These are phyloP conservation scores for Dyspetes luteomarginatus DNA, from an alignment of 2,888 invertebrate genomes.

Conservation along the genomic window DNA sequence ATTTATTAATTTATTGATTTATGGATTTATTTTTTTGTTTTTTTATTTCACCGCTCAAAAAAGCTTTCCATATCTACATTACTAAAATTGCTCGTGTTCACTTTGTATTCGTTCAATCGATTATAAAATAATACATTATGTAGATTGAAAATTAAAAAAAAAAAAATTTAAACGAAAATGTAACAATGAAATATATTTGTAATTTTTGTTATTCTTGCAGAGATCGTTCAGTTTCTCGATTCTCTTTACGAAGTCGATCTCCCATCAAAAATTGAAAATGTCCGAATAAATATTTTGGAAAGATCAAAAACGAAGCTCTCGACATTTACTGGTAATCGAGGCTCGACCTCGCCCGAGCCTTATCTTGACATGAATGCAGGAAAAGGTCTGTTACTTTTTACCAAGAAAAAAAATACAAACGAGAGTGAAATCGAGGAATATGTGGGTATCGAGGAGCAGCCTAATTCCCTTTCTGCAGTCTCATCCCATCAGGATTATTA, in stretches of 20 bases:
- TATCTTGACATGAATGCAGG: slow-evolving; percentile 80
- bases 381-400: slow-evolving; percentile 64
- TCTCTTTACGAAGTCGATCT: slow-evolving; percentile 53
- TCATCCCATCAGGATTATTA: slow-evolving; percentile 71
- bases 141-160: too few species aligned
- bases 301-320: slow-evolving; percentile 71
- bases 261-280: slow-evolving; percentile 60
- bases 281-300: slow-evolving; percentile 71
- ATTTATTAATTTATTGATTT: too few species aligned
- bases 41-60: too few species aligned
- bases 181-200: too few species aligned
- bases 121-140: neutral
- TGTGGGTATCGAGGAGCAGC: slow-evolving; percentile 67
- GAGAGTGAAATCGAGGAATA: slow-evolving; percentile 67
- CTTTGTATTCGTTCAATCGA: neutral
- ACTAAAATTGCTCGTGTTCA: neutral
- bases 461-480: neutral
- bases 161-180: too few species aligned
- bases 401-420: slow-evolving; percentile 68
- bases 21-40: too few species aligned
- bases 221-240: slow-evolving; percentile 59
- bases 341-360: slow-evolving; percentile 74
- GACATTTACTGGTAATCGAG: slow-evolving; percentile 35
- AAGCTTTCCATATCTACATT: neutral
- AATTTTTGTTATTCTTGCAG: slow-evolving; percentile 23